A percentile compares a stretch with the other conserved stretches of the same genome.
Evolutionary conservation across 2,888 invertebrate species (phyloP).

Genomic region (Pecten maximus): DNA sequence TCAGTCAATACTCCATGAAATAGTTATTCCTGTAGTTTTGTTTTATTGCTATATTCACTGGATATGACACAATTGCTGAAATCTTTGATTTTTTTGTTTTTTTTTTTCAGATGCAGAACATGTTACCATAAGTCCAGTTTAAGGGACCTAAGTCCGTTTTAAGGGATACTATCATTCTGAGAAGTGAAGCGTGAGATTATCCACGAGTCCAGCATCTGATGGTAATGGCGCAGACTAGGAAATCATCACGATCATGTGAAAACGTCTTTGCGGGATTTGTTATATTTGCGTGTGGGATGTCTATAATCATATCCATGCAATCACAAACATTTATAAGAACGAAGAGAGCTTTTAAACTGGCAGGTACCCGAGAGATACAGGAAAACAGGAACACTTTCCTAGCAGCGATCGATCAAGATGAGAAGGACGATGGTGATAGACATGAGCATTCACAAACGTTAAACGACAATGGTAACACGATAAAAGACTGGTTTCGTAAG

Average conservation of each 20-base stretch:
- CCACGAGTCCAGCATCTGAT: neutral
- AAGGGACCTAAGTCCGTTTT: no score
- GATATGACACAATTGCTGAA: no score
- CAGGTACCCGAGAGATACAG: neutral
- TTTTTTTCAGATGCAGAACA: no score
- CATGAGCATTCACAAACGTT: neutral
- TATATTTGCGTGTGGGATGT: neutral
- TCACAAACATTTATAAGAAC: neutral
- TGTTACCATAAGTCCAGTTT: no score
- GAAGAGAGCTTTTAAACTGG: neutral
- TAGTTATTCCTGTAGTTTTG: no score
- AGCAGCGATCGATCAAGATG: neutral
- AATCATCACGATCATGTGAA: neutral
- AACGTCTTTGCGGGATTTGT: neutral
- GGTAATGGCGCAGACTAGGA: neutral
- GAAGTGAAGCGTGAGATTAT: no score
- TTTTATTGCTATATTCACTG: no score
- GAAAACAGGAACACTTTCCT: neutral
- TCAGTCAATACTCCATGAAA: no score
- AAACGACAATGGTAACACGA: neutral
- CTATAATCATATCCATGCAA: neutral
- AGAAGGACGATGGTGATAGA: neutral
- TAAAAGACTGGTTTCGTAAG: slow-evolving; percentile 36
- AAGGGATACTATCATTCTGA: no score
- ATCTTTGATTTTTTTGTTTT: no score